phyloP scores from a whole-genome alignment of 2,797 vertebrate genomes.

The Argya squamiceps region DNA sequence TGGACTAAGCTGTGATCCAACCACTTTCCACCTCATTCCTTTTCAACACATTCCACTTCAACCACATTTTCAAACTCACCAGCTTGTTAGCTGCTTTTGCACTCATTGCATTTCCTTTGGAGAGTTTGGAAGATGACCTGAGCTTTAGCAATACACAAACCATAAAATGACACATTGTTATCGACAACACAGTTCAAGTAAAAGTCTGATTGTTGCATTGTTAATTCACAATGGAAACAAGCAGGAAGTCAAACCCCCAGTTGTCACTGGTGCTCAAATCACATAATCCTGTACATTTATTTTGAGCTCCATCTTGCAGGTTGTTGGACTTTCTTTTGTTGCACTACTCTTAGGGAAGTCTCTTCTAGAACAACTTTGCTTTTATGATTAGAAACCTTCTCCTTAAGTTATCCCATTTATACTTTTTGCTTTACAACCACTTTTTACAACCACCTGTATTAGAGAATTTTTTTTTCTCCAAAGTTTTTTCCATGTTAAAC shows the following conservation, averaged over 20 bases:
- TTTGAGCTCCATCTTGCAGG: background rate
- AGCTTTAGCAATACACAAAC: background rate
- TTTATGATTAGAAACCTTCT: background rate
- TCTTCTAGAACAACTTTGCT: background rate
- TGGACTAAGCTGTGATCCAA: background rate
- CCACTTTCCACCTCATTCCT: background rate
- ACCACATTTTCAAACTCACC: background rate
- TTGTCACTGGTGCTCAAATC: background rate
- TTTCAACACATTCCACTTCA: background rate
- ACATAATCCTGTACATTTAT: background rate
- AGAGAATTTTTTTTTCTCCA: background rate
- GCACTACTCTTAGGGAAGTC: background rate
- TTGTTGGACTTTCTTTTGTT: background rate
- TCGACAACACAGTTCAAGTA: background rate
- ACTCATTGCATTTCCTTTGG: background rate
- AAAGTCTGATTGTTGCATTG: slow-evolving; percentile 38
- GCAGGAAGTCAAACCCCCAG: background rate
- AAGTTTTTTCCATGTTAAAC: background rate
- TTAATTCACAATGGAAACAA: slow-evolving; percentile 46
- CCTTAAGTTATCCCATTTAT: background rate
- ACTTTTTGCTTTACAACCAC: background rate
- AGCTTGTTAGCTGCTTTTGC: background rate
- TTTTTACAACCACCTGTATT: background rate
- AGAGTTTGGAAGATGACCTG: background rate
- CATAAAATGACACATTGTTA: slow-evolving; percentile 11